Evolutionary conservation across 2,113 vertebrate species (phyloP).

Genomic region (Pogona vitticeps): DNA sequence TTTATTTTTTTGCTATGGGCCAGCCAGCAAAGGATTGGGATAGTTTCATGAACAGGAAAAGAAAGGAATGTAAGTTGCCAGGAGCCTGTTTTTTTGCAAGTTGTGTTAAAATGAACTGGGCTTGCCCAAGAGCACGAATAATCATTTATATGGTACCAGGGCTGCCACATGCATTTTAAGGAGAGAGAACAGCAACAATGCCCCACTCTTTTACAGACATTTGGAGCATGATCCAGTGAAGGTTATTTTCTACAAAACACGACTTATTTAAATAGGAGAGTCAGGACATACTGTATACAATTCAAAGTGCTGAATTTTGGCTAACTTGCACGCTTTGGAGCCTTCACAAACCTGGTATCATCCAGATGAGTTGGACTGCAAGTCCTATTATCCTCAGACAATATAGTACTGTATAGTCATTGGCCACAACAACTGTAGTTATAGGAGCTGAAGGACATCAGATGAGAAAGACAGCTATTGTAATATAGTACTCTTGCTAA

Average conservation of each 20-base stretch:
- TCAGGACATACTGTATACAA: no score
- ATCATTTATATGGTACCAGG: not conserved
- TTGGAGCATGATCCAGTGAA: not conserved
- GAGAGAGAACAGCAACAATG: not conserved
- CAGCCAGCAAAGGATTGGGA: not conserved
- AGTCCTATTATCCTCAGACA: not conserved
- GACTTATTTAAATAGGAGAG: not conserved
- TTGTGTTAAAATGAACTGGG: not conserved
- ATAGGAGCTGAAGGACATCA: not conserved
- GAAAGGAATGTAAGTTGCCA: not conserved
- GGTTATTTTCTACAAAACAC: not conserved
- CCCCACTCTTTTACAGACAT: not conserved
- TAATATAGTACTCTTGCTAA: not conserved
- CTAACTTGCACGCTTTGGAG: not conserved
- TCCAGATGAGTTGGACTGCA: not conserved
- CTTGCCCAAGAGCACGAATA: not conserved
- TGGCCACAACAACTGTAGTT: not conserved
- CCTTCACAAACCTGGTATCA: not conserved
- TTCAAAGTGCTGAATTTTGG: not conserved
- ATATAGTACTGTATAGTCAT: not conserved
- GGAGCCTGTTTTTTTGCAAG: not conserved
- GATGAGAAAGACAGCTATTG: not conserved
- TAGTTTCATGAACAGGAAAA: not conserved
- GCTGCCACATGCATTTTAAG: not conserved
- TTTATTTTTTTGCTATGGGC: constrained; percentile 5